Evolutionary conservation across 1,140 invertebrate genomes (phyloP).

Genomic region (Drosophila funebris): DNA sequence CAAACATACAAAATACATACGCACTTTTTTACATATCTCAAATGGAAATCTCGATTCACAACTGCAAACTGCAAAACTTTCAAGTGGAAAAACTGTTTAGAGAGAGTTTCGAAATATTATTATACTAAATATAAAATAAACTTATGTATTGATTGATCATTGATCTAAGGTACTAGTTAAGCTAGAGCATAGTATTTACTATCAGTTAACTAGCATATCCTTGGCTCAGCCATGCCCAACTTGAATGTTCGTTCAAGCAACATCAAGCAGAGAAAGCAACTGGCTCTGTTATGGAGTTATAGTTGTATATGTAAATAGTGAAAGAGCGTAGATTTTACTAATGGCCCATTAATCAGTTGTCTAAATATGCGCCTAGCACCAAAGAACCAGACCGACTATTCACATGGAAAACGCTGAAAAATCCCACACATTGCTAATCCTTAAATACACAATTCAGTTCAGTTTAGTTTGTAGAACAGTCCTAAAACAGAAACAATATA

Average conservation of each 20-base stretch:
- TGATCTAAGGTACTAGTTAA: too few relatives aligned
- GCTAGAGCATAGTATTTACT: too few relatives aligned
- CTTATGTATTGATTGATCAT: too few relatives aligned
- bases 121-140: too few relatives aligned
- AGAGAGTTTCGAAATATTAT: too few relatives aligned
- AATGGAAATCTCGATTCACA: slow-evolving; percentile 70
- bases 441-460: slow-evolving; percentile 35
- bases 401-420: slow-evolving; percentile 53
- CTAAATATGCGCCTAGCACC: slow-evolving; percentile 49
- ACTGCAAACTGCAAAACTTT: slow-evolving; percentile 17
- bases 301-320: slow-evolving; percentile 40
- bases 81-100: not conserved
- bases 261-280: not conserved
- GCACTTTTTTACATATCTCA: slow-evolving; percentile 61
- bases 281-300: not conserved
- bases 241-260: not conserved
- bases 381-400: slow-evolving; percentile 40
- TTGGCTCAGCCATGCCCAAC: too few relatives aligned
- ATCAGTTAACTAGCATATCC: too few relatives aligned
- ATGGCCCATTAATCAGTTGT: slow-evolving; percentile 63
- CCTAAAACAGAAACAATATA: slow-evolving; percentile 28
- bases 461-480: slow-evolving; percentile 13
- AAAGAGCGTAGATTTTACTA: slow-evolving; percentile 43
- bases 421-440: slow-evolving; percentile 77
- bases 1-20: not conserved